Base-by-base conservation (phyloP, 35 echinoderm and acorn worm genomes). In the Ophiothrix spiculata region DNA sequence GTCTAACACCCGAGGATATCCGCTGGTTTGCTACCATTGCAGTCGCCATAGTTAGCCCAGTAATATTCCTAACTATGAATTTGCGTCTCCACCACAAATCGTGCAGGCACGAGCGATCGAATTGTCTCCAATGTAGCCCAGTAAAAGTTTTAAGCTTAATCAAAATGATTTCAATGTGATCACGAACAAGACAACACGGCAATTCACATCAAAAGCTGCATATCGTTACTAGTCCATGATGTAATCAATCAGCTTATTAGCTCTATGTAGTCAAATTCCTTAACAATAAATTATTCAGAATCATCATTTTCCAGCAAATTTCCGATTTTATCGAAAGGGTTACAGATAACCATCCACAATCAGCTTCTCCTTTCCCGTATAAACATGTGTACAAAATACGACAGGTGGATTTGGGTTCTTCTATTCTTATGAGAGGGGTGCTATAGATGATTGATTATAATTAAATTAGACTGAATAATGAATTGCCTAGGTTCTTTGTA, bases 1-100 rank as follows among this genome's bases (percentile, higher is more conserved):
- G 82, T 74, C 86, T 82, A 34, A 79, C 79, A 11, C 79, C 84
- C 37, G 93, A 90, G 19, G 90, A 60, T 73, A 83, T 56, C 31
- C 88, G 83, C 37, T 86, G 93, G 56, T 84, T 84, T 36, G n/a
- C 34, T 33, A 88, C 88, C 32, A 82, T 74, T 23, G 32, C 80
- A 4, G 93, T 86, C 45, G 93, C 93, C 93, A 95, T 95, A 41
- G 32, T 82, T 39, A 78, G 23, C 33, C 25, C 17, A 6, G 23
- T 35, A 78, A 35, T 28, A n/a, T 17, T 17, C 21, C 34, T 23
- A 78, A 78, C 36, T 33, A 33, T 14, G 17, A 78, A n/a, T 1
- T 32, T 37, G 23, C 32, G 21, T 46, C 3, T 6, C 28, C 36
- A 39, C 40, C 29, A 0, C 33, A 49, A 39, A 25, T 13, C 39